Percentiles rank a stretch among this genome's conserved stretches.
phyloP scores from a whole-genome alignment of 2,888 invertebrate species.

The Aleiodes leptofemur region DNA sequence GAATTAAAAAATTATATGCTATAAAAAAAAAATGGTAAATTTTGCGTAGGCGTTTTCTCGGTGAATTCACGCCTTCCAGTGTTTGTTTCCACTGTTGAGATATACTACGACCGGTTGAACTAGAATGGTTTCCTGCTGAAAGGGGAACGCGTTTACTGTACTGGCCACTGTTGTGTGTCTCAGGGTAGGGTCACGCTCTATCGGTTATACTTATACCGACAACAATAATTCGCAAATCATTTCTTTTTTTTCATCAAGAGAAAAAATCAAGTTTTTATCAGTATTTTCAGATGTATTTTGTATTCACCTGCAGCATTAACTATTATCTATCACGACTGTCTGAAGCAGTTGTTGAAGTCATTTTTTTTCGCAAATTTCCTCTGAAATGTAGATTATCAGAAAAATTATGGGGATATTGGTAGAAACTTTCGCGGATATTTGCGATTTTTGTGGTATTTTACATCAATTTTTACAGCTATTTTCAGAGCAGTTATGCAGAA shows the following conservation, averaged over 20 bases:
- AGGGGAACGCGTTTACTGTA: slow-evolving; percentile 61
- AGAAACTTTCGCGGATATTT: no score
- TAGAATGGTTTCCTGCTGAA: slow-evolving; percentile 68
- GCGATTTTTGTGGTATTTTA: no score
- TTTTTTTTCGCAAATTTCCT: no score
- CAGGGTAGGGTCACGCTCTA: slow-evolving; percentile 25
- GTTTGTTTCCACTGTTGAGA: slow-evolving; percentile 22
- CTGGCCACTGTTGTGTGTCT: slow-evolving; percentile 47
- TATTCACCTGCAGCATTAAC: slow-evolving; percentile 15
- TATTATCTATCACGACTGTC: no score
- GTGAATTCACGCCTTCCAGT: slow-evolving; percentile 34
- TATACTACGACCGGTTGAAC: slow-evolving; percentile 52
- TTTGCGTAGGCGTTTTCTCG: slow-evolving; percentile 31
- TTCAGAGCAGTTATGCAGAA: no score
- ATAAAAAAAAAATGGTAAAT: slow-evolving; percentile 2
- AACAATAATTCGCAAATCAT: slow-evolving; percentile 4
- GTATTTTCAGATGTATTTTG: neutral
- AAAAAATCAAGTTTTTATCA: slow-evolving; percentile 4
- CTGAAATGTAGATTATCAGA: no score
- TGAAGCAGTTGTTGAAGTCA: no score
- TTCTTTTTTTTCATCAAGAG: neutral
- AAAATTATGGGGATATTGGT: no score
- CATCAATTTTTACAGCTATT: no score
- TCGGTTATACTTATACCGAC: slow-evolving; percentile 23
- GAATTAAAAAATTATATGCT: neutral